phyloP scores from a whole-genome alignment of 2,888 invertebrate genomes.

The Himalopsyche japonica region DNA sequence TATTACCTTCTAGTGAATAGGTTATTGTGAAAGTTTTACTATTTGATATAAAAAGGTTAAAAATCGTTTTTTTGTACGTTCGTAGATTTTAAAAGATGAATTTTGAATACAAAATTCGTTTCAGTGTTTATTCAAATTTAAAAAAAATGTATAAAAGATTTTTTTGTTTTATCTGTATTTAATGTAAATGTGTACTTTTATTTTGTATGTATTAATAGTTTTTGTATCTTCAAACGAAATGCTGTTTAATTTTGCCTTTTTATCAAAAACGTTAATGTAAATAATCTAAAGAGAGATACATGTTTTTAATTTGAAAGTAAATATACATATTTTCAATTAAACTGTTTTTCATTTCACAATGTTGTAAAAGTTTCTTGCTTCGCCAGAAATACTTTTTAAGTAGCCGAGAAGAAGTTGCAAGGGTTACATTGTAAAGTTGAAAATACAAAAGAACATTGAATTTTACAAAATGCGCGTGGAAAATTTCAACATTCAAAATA shows the following conservation, averaged over 20 bases:
- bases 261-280: no score
- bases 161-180: no score
- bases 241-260: no score
- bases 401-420: background rate
- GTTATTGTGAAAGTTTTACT: slow-evolving; percentile 7
- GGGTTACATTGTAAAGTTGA: background rate
- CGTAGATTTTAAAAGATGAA: background rate
- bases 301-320: background rate
- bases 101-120: background rate
- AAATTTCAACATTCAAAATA: background rate
- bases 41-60: background rate
- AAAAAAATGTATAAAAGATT: no score
- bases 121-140: no score
- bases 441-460: background rate
- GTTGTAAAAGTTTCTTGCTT: background rate
- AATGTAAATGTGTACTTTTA: no score
- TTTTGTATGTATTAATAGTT: no score
- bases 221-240: no score
- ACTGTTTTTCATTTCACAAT: background rate
- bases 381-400: background rate
- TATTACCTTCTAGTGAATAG: background rate
- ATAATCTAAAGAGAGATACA: no score
- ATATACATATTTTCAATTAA: background rate
- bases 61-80: background rate
- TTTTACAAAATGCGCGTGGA: background rate